These are phyloP conservation scores for Bubo scandiacus DNA, from an alignment of 2,113 vertebrate species.

Conservation along the genomic window DNA sequence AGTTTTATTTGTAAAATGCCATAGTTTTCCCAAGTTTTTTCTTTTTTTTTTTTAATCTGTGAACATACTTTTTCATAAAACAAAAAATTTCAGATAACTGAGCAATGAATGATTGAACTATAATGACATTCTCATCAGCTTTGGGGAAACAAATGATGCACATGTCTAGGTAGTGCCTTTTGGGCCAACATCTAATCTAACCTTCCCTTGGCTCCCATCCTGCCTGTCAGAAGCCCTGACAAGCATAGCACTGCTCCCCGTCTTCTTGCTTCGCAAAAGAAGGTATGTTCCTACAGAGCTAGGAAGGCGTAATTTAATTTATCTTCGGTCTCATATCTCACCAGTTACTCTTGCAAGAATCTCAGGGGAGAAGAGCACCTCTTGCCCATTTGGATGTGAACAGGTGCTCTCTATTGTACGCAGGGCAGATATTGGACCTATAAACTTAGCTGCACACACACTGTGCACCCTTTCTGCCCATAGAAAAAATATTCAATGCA, in stretches of 20 bases:
- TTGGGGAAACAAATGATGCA: background rate
- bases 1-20: constrained; percentile 64
- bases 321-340: background rate
- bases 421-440: rapidly evolving
- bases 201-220: background rate
- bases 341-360: background rate
- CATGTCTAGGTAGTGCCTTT: rapidly evolving
- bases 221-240: background rate
- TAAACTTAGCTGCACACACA: background rate
- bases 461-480: background rate
- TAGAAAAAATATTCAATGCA: background rate
- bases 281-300: background rate
- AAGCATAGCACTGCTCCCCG: background rate
- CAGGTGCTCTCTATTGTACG: background rate
- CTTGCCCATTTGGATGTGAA: background rate
- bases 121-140: background rate
- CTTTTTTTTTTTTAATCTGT: background rate
- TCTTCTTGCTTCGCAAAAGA: background rate
- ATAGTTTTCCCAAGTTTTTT: background rate
- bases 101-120: background rate
- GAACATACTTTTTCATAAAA: background rate
- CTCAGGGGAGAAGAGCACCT: background rate
- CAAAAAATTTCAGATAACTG: background rate
- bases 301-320: background rate
- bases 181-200: background rate